Base-by-base conservation (phyloP, 92 coral and sea anemone species). In the Zoanthus gigantus region DNA sequence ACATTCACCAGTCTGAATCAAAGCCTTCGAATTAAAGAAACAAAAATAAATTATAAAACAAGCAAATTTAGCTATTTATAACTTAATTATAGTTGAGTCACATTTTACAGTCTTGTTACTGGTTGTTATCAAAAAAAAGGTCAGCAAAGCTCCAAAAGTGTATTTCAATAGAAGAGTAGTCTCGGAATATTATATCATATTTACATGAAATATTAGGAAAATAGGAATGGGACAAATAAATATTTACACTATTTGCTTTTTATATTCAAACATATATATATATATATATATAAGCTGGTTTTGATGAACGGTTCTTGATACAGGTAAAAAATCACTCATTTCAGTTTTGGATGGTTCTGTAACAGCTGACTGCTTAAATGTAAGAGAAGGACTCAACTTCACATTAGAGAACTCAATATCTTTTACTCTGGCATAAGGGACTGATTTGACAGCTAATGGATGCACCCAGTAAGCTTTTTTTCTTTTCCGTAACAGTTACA, bases 391-490 rank as follows among this genome's bases (percentile, higher is more conserved):
- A 18, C 60, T 29, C 9, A 53, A 52, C 2, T 56, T 75, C 29
- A 50, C 67, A 71, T 92, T 89, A 28, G 81, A 69, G 42, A 89
- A 89, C 32, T 57, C 14, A 11, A 89, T 92, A 32, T 91, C 87
- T 17, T 68, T 81, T 45, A 91, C 88, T 56, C 84, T 75, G 42
- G 89, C 28, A 92, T 84, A 92, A 23, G 94, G 90, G 7, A 89
- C 92, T 60, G 83, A 46, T 37, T 92, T 92, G 2, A 89, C 92
- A 7, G 90, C 86, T 34, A 92, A 52, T 37, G 90, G 92, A 9
- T 84, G 92, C 68, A 60, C 23, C 7, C 66, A 60, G 66, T 60
- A 15, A 17, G 66, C 66, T 50, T 50, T 60, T 60, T 88, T 82
- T 6, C 82, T 88, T 23, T 92, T 92, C 0, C 4, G 2, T 2